Evolutionary conservation across 2,888 invertebrate genomes (phyloP), one percentile per base, ranked within the genome.

Genomic region (Coelinius sp.): DNA sequence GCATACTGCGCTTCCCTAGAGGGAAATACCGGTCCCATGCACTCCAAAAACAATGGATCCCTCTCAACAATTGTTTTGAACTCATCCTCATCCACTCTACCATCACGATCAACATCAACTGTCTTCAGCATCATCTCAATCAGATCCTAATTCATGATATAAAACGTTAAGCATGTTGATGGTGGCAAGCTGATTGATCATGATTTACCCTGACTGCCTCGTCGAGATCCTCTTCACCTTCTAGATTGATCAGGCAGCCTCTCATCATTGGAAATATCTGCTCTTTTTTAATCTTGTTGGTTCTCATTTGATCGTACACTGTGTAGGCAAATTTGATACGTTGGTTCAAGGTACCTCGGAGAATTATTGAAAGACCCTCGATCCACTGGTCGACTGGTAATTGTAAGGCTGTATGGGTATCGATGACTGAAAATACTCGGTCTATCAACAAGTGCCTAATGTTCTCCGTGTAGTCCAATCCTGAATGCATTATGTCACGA

Each of bases 211-310:
- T 90, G 8, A 91, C 89, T 10, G 90, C 90, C 81, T 92, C 92
- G 74, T 92, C 92, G 0, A 90, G 90, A 80, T 92, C 91, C 80
- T 92, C 92, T 74, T 92, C 92, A 25, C 87, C 83, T 7, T 86
- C 88, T 65, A 86, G 80, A 77, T 87, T 89, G 71, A 89, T 88
- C 67, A 89, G 74, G 71, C 89, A 89, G 49, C 87, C 87, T 70
- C 83, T 81, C 82, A 87, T 80, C 69, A 81, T 79, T 3, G 81
- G 82, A 73, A 86, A 87, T 71, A 87, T 81, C 35, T 87, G 82
- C 12, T 87, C 86, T 68, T 81, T 86, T 44, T 80, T 83, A 17
- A 87, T 71, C 73, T 74, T 82, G 7, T 85, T 81, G 1, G 78
- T 80, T 73, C 74, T 81, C 80, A 85, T 76, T 14, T 79, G 77